Base-by-base conservation (phyloP, 2,113 vertebrate genomes). In the Labeo catla region DNA sequence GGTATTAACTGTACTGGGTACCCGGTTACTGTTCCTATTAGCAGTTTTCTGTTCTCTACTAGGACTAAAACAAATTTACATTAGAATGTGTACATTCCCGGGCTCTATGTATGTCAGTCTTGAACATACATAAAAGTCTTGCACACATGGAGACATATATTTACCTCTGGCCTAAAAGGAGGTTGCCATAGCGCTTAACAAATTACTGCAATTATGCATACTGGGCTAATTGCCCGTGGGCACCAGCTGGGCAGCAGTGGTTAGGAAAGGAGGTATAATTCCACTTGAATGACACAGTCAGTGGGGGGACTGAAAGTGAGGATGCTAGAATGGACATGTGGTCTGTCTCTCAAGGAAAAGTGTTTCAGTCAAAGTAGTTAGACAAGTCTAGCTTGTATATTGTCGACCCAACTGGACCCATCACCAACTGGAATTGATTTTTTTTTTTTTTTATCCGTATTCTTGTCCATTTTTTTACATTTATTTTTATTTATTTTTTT, bases 171-270 rank as follows among this genome's bases (percentile, higher is more conserved):
- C n/a, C 96, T 95, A 96, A 96, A 95, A 95, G 93, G 95, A 94
- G 95, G 96, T 97, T 97, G 95, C 96, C 96, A 97, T 97, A 96
- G 96, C 94, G 95, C 96, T 96, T 96, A 96, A 95, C 96, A 97
- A 97, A 96, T 97, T 96, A 96, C 96, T 96, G 96, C 96, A 96
- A 97, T 97, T 97, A 97, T 95, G 65, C 65, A 70, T 83, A 70
- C 81, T 68, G 81, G 95, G 96, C 96, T 95, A 96, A 95, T 96
- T 95, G 95, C 96, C 96, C 95, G 94, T 96, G 95, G 95, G 96
- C 95, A 96, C 95, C 96, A 95, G 96, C 95, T 96, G 86, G 77
- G 83, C 50, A 85, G 50, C 36, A 82, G 77, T 66, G 79, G 76
- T 76, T 47, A 76, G 86, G n/a, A 84, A 86, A 82, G 52, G 19